Base-by-base conservation (phyloP, 2,888 invertebrate genomes). In the Volucella inanis region DNA sequence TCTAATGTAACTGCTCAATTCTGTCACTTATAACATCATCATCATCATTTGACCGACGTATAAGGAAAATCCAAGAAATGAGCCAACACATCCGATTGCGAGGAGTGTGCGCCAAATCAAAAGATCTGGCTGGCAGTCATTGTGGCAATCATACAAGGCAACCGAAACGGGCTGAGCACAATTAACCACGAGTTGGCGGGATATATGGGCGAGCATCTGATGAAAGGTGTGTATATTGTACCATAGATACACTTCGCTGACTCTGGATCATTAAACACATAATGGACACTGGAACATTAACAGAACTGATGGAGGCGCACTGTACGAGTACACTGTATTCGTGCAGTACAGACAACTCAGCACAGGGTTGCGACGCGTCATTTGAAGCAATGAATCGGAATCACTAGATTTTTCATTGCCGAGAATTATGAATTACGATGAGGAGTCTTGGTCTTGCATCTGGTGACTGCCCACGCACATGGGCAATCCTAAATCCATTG, bases 131-230 rank as follows among this genome's bases (percentile, higher is more conserved):
- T 68, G 38, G 71, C 64, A 59, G 54, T 11, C 62, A 54, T 57
- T 68, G 38, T 67, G 41, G 39, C 65, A 71, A 76, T 76, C 80
- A 76, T 75, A 80, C 79, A 79, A 75, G 52, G 81, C 80, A 85
- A 68, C 65, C 77, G 72, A 67, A 77, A 15, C 68, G 81, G 75
- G 55, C 64, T 71, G 61, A 71, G 64, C 64, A 85, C 85, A 85
- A 85, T 85, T 85, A 85, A 85, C 76, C 76, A 68, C 77, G 85
- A 85, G 85, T 85, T 85, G 85, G 85, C 80, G 85, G 85, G 76
- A 85, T 81, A 80, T 85, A 85, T 85, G 81, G 81, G 80, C 81
- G 81, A 77, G 84, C 76, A 77, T 80, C 80, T 80, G 85, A 85
- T 57, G 85, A 85, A 85, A 85, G 85, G 85, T 85, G 85, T 85